phyloP scores from a whole-genome alignment of 2,797 vertebrate species.

The Clarias pachynema region DNA sequence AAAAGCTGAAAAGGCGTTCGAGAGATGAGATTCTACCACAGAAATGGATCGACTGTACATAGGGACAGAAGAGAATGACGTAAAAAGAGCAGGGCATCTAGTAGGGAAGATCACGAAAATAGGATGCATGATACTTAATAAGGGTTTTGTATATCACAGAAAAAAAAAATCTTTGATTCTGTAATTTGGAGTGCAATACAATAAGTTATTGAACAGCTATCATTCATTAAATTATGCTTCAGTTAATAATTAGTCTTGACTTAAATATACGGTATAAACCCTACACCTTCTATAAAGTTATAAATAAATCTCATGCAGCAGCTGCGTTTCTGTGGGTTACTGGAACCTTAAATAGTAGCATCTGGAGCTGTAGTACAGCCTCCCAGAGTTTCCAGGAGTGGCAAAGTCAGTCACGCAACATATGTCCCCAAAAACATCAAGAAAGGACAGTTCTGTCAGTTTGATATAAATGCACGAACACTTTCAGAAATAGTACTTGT shows the following conservation, averaged over 20 bases:
- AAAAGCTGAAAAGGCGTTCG: background rate
- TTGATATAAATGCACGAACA: background rate
- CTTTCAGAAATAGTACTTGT: background rate
- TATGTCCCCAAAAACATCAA: background rate
- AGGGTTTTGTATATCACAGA: background rate
- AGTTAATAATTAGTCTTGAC: background rate
- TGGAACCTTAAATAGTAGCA: conserved; percentile 26
- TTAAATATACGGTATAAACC: background rate
- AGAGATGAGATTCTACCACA: background rate
- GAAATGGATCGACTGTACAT: background rate
- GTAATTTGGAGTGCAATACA: background rate
- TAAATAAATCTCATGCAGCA: conserved; percentile 26
- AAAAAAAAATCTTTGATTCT: background rate
- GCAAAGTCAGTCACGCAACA: background rate
- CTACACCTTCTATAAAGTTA: conserved; percentile 11
- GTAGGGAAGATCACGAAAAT: background rate
- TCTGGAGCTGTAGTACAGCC: conserved; percentile 24
- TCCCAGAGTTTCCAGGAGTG: conserved; percentile 13
- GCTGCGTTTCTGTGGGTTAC: conserved; percentile 22
- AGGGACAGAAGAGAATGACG: background rate
- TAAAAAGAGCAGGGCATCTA: background rate
- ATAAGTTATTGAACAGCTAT: background rate
- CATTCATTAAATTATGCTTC: background rate
- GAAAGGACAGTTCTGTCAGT: background rate
- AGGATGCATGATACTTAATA: background rate